Evolutionary conservation across 2,113 vertebrate genomes (phyloP), one percentile per base, ranked within the genome.

Genomic region (Cheilinus undulatus): DNA sequence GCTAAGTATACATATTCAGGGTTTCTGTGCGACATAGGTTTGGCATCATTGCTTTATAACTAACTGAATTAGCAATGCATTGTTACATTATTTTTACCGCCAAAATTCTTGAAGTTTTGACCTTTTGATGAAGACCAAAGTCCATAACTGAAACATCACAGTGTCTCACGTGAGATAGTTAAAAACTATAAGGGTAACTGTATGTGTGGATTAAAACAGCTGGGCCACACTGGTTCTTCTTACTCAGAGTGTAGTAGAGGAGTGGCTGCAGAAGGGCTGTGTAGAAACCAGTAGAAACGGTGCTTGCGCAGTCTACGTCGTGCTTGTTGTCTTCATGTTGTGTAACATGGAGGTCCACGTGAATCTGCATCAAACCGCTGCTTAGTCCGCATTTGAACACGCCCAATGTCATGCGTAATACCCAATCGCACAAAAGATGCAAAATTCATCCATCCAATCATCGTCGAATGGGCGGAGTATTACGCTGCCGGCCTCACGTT

Each of bases 341-440:
- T 5, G 84, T 94, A 95, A 95, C 84, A 77, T 72, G 79, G 76
- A 7, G 1, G 24, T 85, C 80, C 93, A 94, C 92, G 93, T 94
- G 93, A 92, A 83, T 7, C 28, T 4, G 10, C 15, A 23, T 22
- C 46, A 62, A 61, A 46, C 67, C 20, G 15, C 13, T 34, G 59
- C 4, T 62, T 28, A 53, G 42, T 22, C 27, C 1, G 4, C 1
- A 0, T 7, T 7, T 6, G 3, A 5, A 7, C 32, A 61, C 76
- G 28, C 60, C 78, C 36, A 59, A 8, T 3, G 0, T 1, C 1
- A 13, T 4, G 14, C 20, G 1, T 3, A 0, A 3, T 28, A 34
- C 10, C 93, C 89, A 92, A 86, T 84, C 22, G 28, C 1, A 26
- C 2, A 12, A 22, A 0, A 66, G 0, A 23, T 32, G 9, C 1